A percentile compares a stretch with the other conserved stretches of the same genome.
Conservation (phyloP, 2,888 invertebrate species). For the Taenaris catops region DNA sequence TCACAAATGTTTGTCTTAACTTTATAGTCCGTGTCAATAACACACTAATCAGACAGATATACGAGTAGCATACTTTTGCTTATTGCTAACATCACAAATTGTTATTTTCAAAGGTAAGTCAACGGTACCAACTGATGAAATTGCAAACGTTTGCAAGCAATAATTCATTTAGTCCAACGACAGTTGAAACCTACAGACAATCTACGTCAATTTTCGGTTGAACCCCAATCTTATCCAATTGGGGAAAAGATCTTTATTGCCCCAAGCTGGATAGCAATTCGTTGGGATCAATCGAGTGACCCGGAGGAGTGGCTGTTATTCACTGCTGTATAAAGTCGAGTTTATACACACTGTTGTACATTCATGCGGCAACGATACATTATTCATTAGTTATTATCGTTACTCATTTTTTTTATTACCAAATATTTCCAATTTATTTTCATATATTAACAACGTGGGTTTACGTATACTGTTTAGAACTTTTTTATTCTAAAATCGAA, state of each 20-base stretch:
- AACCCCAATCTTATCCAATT: constrained; percentile 52
- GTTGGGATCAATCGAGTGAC: constrained; percentile 21
- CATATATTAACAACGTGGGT: too few relatives aligned
- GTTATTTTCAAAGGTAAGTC: too few relatives aligned
- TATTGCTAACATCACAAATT: too few relatives aligned
- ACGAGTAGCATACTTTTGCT: too few relatives aligned
- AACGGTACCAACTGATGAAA: constrained; percentile 5
- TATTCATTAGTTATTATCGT: constrained; percentile 18
- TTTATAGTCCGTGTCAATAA: too few relatives aligned
- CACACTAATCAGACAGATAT: too few relatives aligned
- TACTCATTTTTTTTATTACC: too few relatives aligned
- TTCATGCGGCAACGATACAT: constrained; percentile 13
- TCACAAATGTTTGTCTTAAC: too few relatives aligned
- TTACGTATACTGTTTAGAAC: too few relatives aligned
- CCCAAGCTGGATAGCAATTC: constrained; percentile 18
- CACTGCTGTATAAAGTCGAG: constrained; percentile 21
- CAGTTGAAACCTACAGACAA: constrained; percentile 30
- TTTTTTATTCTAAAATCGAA: too few relatives aligned
- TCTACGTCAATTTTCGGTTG: constrained; percentile 41
- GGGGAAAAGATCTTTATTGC: constrained; percentile 51
- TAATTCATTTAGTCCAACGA: constrained; percentile 10
- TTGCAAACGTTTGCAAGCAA: constrained; percentile 13
- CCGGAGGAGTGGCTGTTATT: constrained; percentile 48
- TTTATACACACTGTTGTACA: constrained; percentile 17
- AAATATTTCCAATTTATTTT: too few relatives aligned